Evolutionary conservation across 2,888 invertebrate species (phyloP), one percentile per base, ranked within the genome.

Genomic region (Bursaphelenchus okinawaensis): DNA sequence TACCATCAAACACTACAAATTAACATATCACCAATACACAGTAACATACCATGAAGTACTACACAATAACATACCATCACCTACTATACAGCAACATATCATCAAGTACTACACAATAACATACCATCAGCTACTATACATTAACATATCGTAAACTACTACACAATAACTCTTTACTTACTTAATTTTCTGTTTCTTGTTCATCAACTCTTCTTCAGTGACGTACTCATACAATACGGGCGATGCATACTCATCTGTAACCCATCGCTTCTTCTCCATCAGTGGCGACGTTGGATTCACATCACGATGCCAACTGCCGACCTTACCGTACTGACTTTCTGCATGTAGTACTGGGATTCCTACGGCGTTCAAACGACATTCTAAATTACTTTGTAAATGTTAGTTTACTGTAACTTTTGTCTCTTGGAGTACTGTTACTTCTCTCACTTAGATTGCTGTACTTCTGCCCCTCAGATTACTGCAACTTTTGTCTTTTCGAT

Each of bases 291-390:
- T 28, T 4, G 82, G 80, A 7, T 60, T 68, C 4, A 76, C 71
- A 66, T 82, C 82, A 26, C 80, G 68, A 77, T 80, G 76, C 82
- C 82, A 82, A 9, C 80, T 76, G 6, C 82, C 82, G 4, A 75
- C 75, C n/a, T 70, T 57, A 23, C 80, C 79, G 61, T 82, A 81
- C 55, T 81, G 81, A 1, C 79, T 79, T 64, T 79, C 80, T 0
- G 82, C 82, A 52, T 82, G 82, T 26, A 82, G 68, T 9, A 82
- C 80, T 0, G 82, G 82, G 28, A 81, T 83, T 16, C 82, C 82
- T 8, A 82, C 76, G 1, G 81, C 82, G 27, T 79, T 77, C 54
- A 82, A 69, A 26, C 78, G 72, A 57, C 82, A 82, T 63, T 79
- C 82, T 81, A 28, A 55, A 70, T 0, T 59, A 67, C 68, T 52